phyloP scores from a whole-genome alignment of 2,888 invertebrate genomes.

The Pelosia muscerda region DNA sequence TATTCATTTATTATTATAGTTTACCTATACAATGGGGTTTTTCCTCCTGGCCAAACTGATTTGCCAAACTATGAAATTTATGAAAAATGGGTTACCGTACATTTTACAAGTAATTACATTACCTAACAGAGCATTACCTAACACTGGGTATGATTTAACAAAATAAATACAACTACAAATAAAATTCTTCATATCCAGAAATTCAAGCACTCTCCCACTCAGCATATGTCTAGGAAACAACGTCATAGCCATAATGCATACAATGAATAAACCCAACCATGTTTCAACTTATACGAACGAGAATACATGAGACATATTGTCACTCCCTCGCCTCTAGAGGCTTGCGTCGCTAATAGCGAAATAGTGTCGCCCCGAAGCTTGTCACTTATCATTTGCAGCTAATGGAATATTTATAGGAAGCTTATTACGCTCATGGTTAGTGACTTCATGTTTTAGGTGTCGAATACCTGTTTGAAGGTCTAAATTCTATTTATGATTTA shows the following conservation, averaged over 20 bases:
- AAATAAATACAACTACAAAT: background rate
- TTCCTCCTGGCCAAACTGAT: no score
- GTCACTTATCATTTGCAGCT: constrained; percentile 62
- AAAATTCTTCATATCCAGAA: no score
- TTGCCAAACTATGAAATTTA: no score
- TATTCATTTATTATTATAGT: no score
- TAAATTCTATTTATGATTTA: background rate
- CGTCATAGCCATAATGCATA: constrained; percentile 36
- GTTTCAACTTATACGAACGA: constrained; percentile 41
- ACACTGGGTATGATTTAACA: background rate
- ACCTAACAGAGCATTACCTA: no score
- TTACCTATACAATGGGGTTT: no score
- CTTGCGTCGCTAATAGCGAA: constrained; percentile 58
- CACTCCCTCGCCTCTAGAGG: constrained; percentile 53
- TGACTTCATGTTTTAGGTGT: constrained; percentile 14
- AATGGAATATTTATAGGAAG: constrained; percentile 55
- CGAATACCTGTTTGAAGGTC: background rate
- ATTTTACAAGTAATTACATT: no score
- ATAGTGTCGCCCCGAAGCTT: constrained; percentile 58
- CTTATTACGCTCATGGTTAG: constrained; percentile 36
- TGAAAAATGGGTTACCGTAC: no score
- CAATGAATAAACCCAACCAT: constrained; percentile 43
- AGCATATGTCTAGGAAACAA: constrained; percentile 23
- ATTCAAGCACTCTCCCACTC: background rate
- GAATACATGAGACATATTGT: constrained; percentile 53